These are phyloP conservation scores for Notothenia coriiceps DNA, from an alignment of 2,113 vertebrate species.

Conservation along the genomic window DNA sequence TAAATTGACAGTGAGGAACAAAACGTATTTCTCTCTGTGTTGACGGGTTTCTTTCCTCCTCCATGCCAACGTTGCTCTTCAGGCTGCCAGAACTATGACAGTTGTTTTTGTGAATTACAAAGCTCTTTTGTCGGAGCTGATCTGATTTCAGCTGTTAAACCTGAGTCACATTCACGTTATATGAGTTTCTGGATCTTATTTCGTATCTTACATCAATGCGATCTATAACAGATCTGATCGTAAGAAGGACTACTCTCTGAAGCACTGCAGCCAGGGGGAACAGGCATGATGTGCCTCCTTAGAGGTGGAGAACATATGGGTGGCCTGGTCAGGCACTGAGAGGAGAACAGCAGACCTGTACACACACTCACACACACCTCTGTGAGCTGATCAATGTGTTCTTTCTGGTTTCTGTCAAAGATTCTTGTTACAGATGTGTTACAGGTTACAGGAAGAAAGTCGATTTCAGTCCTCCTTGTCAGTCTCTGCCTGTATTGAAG, in stretches of 20 bases:
- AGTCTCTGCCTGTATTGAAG: conserved; percentile 26
- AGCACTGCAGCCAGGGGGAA: too few species aligned
- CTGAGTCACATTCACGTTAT: neutral
- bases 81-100: neutral
- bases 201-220: neutral
- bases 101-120: neutral
- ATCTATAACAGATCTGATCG: neutral
- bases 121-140: neutral
- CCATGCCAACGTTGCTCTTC: neutral
- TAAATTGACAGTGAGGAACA: neutral
- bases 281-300: too few species aligned
- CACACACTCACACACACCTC: neutral
- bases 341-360: neutral
- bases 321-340: neutral
- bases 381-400: neutral
- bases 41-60: conserved; percentile 1
- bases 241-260: neutral
- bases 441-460: conserved; percentile 50
- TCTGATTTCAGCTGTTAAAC: conserved; percentile 1
- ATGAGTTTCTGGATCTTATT: neutral
- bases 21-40: neutral
- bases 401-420: conserved; percentile 20
- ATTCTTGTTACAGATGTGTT: conserved; percentile 30
- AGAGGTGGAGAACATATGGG: conserved; percentile 10
- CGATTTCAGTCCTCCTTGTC: conserved; percentile 37